A percentile compares a stretch with the other conserved stretches of the same genome.
These are phyloP conservation scores for Desmodus rotundus DNA, from an alignment of 2,113 vertebrate species.

Conservation along the genomic window DNA sequence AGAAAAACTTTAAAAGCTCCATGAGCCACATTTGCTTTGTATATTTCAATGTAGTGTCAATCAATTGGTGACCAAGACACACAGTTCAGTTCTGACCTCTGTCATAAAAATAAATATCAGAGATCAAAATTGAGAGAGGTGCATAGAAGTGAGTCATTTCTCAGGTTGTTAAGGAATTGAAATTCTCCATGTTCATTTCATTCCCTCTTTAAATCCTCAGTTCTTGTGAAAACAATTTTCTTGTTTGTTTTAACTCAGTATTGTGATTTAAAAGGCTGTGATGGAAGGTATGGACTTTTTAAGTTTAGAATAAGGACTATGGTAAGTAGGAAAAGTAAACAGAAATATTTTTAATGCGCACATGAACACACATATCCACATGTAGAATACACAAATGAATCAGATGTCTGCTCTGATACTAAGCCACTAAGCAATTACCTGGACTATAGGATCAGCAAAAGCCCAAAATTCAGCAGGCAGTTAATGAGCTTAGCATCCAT, in stretches of 20 bases:
- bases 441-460: not conserved
- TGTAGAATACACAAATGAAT: not conserved
- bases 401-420: not conserved
- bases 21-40: not conserved
- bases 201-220: not conserved
- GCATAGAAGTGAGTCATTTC: not conserved
- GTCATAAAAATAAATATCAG: not conserved
- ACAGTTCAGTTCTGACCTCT: not conserved
- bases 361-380: not conserved
- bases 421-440: not conserved
- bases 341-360: not conserved
- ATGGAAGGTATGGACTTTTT: not conserved
- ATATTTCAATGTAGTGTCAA: not conserved
- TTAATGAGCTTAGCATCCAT: constrained; percentile 17
- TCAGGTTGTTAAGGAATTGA: not conserved
- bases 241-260: not conserved
- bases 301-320: not conserved
- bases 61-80: not conserved
- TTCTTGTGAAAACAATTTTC: not conserved
- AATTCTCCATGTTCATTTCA: not conserved
- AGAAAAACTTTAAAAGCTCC: not conserved
- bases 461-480: not conserved
- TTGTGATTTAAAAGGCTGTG: not conserved
- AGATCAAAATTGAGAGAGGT: not conserved
- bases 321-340: not conserved